Percentiles rank a stretch among this genome's conserved stretches.
Evolutionary conservation across 2,113 vertebrate genomes (phyloP).

Genomic region (Pholis gunnellus): DNA sequence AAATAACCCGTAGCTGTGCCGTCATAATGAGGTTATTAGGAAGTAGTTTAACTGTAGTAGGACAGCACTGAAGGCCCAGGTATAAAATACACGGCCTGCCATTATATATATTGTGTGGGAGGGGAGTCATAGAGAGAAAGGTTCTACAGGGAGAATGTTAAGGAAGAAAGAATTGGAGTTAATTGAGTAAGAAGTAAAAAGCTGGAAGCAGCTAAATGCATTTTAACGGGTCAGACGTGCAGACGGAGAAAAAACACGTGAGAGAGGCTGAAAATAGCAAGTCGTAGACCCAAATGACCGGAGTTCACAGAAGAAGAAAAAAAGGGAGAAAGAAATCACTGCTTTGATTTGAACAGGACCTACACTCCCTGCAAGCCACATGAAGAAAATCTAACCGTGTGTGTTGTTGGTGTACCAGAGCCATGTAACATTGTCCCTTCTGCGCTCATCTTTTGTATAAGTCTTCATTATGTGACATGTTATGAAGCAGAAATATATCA

Average conservation of each 20-base stretch:
- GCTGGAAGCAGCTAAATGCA: slow-evolving; percentile 41
- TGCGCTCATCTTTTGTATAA: neutral
- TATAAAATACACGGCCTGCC: too few relatives aligned
- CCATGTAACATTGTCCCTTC: neutral
- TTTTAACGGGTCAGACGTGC: slow-evolving; percentile 51
- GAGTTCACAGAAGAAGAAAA: slow-evolving; percentile 7
- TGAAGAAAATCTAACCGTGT: neutral
- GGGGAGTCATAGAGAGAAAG: slow-evolving; percentile 5
- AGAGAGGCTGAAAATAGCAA: slow-evolving; percentile 37
- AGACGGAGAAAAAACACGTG: neutral
- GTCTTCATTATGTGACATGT: neutral
- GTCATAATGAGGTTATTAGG: too few relatives aligned
- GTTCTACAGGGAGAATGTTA: neutral
- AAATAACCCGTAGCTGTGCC: too few relatives aligned
- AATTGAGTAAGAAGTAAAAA: slow-evolving; percentile 53
- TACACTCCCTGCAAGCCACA: slow-evolving; percentile 5
- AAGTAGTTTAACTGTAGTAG: too few relatives aligned
- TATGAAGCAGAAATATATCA: neutral
- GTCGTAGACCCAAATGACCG: neutral
- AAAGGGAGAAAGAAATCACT: neutral
- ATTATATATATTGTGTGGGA: neutral
- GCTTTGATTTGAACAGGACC: slow-evolving; percentile 34
- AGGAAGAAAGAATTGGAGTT: slow-evolving; percentile 33
- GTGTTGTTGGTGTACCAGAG: slow-evolving; percentile 7
- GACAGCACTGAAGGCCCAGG: too few relatives aligned